Conservation (phyloP, 2,888 invertebrate species). For the Adelognathus sp. region DNA sequence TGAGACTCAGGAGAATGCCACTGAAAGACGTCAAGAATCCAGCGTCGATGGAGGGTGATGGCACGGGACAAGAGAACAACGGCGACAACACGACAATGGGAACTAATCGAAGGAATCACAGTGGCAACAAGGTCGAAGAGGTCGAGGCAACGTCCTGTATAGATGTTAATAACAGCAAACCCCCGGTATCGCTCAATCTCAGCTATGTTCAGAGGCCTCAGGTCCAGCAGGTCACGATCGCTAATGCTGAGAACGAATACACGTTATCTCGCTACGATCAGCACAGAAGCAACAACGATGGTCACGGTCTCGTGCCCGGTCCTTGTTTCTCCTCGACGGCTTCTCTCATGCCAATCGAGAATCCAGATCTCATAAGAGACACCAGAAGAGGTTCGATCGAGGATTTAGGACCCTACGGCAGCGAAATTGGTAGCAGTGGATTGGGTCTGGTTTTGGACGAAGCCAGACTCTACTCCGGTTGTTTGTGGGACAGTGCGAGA, state of each 20-base stretch:
- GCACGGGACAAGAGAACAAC: conserved; percentile 55
- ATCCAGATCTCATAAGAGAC: conserved; percentile 93
- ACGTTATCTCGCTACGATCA: conserved; percentile 82
- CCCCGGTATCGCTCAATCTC: conserved; percentile 74
- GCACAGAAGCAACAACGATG: conserved; percentile 82
- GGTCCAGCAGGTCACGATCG: conserved; percentile 52
- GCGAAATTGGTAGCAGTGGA: conserved; percentile 57
- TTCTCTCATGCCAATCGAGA: conserved; percentile 87
- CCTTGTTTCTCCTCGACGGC: conserved; percentile 89
- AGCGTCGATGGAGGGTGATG: conserved; percentile 77
- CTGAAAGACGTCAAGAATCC: conserved; percentile 90
- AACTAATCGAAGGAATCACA: conserved; percentile 68
- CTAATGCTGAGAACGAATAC: conserved; percentile 82
- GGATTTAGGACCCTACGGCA: conserved; percentile 83
- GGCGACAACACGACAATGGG: conserved; percentile 62
- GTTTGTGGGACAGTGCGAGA: conserved; percentile 90
- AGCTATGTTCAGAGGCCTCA: conserved; percentile 76
- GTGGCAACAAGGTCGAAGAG: conserved; percentile 66
- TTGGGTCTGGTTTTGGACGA: conserved; percentile 68
- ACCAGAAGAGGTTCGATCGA: conserved; percentile 82
- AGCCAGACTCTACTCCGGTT: conserved; percentile 87
- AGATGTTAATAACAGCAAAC: conserved; percentile 64
- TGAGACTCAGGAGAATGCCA: conserved; percentile 88
- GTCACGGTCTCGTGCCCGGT: conserved; percentile 79
- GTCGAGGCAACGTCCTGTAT: conserved; percentile 76